Evolutionary conservation across 2,113 vertebrate species (phyloP).

Genomic region (Oenanthe melanoleuca): DNA sequence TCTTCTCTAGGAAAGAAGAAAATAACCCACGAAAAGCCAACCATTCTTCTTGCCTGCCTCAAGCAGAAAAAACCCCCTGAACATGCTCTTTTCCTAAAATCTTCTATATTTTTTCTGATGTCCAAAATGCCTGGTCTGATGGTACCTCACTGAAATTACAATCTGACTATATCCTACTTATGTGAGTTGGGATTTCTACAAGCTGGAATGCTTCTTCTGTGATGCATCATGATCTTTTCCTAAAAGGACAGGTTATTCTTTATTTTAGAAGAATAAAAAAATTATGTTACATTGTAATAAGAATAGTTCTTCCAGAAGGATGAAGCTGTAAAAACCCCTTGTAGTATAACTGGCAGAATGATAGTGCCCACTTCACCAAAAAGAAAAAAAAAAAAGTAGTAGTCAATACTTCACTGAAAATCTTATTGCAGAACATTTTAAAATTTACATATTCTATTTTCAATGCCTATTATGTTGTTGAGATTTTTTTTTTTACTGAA

Average conservation of each 20-base stretch:
- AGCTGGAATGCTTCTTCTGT: not conserved
- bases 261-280: not conserved
- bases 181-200: not conserved
- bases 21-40: fast-evolving
- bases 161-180: not conserved
- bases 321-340: not conserved
- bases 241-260: not conserved
- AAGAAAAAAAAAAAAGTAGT: too few species aligned
- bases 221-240: not conserved
- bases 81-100: not conserved
- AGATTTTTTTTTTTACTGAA: not conserved
- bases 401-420: not conserved
- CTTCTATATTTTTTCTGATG: not conserved
- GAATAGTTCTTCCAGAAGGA: not conserved
- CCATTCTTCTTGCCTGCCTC: fast-evolving
- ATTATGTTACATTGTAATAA: not conserved
- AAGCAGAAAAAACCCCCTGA: not conserved
- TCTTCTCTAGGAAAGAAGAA: not conserved
- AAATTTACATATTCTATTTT: not conserved
- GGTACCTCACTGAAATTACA: not conserved
- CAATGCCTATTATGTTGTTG: not conserved
- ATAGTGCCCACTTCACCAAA: fast-evolving
- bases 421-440: not conserved
- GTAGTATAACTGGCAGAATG: not conserved
- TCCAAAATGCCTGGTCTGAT: not conserved